Base-by-base conservation (phyloP, 2,888 invertebrate species). In the Dichetophora obliterata region DNA sequence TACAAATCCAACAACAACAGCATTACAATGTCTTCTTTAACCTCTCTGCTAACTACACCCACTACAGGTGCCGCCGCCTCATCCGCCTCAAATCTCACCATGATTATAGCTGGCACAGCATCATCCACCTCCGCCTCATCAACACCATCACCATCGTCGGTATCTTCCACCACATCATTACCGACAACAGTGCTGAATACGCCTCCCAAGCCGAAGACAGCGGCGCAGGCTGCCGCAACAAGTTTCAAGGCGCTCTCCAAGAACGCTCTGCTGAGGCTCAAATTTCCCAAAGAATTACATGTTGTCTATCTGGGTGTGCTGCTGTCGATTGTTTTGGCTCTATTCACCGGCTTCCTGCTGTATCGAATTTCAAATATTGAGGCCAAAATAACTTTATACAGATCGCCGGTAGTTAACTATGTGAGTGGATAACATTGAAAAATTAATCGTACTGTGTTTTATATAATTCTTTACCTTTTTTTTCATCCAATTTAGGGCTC, bases 321-420 rank as follows among this genome's bases (percentile, higher is more conserved):
- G 80, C 82, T 89, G 79, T 84, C 87, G 72, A 80, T 88, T 66
- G 79, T 89, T 69, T 82, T 89, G 83, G 85, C 89, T 61, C 78
- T 89, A 72, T 86, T 89, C 81, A 87, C 89, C 66, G 85, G 86
- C 83, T 89, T 88, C 81, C 83, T 89, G 82, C 85, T 89, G 52
- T 88, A 88, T 84, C 85, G 87, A 83, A 88, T 89, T 80, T 82
- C 88, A 80, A 86, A 89, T 79, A 88, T 89, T 80, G 89, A 89
- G 84, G 88, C 88, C 79, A 88, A 87, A 83, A 85, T 88, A 61
- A 86, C 81, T 81, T 80, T 84, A 65, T 87, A 87, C 80, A 86
- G 85, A 83, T 88, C 86, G 79, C 86, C 86, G 78, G 85, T 84
- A 81, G 89, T 87, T 82, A 85, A 86, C 83, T 85, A 86, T 88